Percentiles rank a stretch among this genome's conserved stretches.
These are phyloP conservation scores for Pogonocherus hispidulus DNA, from an alignment of 2,888 invertebrate genomes.

Conservation along the genomic window DNA sequence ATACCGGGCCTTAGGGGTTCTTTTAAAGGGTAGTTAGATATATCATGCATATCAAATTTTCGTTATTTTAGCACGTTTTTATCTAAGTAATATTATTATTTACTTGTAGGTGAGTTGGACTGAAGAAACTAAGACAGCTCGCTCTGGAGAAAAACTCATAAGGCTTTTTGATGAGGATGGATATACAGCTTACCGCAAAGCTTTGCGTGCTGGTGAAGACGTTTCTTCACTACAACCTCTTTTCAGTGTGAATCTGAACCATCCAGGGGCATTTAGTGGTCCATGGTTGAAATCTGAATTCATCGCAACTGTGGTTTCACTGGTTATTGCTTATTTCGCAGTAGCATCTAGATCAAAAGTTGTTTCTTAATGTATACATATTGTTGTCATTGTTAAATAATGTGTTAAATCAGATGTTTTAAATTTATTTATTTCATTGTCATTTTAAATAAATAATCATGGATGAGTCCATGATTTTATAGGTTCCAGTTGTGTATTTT, in stretches of 20 bases:
- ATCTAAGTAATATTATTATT: too few relatives aligned
- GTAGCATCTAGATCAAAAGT: constrained; percentile 87
- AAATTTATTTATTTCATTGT: constrained; percentile 28
- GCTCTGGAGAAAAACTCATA: constrained; percentile 85
- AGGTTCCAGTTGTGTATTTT: constrained; percentile 9
- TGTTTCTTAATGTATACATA: constrained; percentile 42
- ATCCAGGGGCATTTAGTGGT: constrained; percentile 88
- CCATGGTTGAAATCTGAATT: constrained; percentile 95
- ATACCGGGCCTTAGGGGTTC: too few relatives aligned
- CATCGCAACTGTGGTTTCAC: constrained; percentile 83
- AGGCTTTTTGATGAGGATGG: constrained; percentile 94
- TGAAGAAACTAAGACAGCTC: constrained; percentile 86
- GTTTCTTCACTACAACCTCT: constrained; percentile 78
- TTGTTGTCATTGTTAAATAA: background rate
- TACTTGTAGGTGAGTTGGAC: constrained; percentile 90
- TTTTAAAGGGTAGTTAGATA: too few relatives aligned
- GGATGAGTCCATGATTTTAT: background rate
- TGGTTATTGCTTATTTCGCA: constrained; percentile 88
- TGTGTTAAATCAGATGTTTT: constrained; percentile 2
- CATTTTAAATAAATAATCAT: background rate
- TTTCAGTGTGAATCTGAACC: constrained; percentile 79
- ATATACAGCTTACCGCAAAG: constrained; percentile 88
- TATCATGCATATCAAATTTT: too few relatives aligned
- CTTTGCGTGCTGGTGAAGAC: constrained; percentile 80
- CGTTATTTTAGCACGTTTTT: too few relatives aligned